Conservation (phyloP, 1,140 invertebrate genomes). For the Paraescarpia echinospica region DNA sequence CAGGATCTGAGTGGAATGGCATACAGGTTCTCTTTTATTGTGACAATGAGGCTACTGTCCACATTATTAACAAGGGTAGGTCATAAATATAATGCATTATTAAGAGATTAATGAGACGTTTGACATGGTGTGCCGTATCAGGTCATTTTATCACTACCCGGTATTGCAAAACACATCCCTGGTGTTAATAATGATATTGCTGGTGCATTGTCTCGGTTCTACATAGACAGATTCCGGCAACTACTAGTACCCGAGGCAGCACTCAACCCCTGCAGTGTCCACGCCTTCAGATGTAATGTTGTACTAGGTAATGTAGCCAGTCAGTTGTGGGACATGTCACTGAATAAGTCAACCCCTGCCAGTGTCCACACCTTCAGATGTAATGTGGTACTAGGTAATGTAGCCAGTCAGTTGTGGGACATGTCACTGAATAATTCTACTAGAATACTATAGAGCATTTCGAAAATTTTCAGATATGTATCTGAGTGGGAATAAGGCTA, state of each 20-base stretch:
- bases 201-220: not conserved
- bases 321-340: not conserved
- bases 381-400: not conserved
- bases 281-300: not conserved
- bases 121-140: not conserved
- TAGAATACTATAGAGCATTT: not conserved
- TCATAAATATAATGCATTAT: not conserved
- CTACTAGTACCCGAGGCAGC: not conserved
- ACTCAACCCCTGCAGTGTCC: not conserved
- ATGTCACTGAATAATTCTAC: not conserved
- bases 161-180: not conserved
- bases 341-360: not conserved
- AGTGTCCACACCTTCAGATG: not conserved
- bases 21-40: not conserved
- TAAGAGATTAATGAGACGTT: not conserved
- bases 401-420: not conserved
- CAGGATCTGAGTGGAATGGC: not conserved
- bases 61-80: not conserved
- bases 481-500: not conserved
- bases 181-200: not conserved
- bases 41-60: conserved; percentile 18
- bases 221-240: not conserved
- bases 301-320: not conserved
- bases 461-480: not conserved
- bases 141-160: not conserved